Base-by-base conservation (phyloP, 2,113 vertebrate species). In the Neomonachus schauinslandi region DNA sequence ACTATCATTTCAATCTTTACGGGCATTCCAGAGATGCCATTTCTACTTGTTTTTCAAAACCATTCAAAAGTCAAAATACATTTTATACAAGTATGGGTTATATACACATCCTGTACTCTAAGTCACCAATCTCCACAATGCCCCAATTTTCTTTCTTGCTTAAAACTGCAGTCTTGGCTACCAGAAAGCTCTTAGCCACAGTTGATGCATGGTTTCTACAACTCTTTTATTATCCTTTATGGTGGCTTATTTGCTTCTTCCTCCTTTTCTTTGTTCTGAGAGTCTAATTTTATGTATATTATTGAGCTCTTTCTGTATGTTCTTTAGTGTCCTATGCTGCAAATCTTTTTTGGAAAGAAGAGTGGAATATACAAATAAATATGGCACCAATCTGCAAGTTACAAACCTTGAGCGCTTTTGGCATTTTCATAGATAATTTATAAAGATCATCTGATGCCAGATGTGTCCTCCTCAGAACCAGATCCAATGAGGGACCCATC, bases 381-480 rank as follows among this genome's bases (percentile, higher is more conserved):
- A 82, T 33, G 46, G 33, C 28, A 51, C 28, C 22, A 39, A 67
- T 59, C 46, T 80, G 11, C 21, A 76, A 71, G 18, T 85, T 19
- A 96, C 5, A 0, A 98, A 99, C 99, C 99, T 99, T 99, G 63
- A 99, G 98, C 69, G 99, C 99, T 98, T 99, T 99, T 0, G 99
- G 99, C 89, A 99, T 99, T 97, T 98, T 99, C 98, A 99, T 98
- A 82, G 99, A 99, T 0, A 99, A 98, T 88, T 99, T 99, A 98
- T 99, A 99, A 96, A 99, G 98, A 98, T 99, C 99, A 53, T 99
- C 99, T 67, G 99, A 99, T 21, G 99, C 99, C 94, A 99, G 97
- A 92, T 99, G 99, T 3, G 99, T 99, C 95, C 99, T 99, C 94
- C 99, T 99, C 80, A 99, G 84, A 53, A 99, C 98, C 46, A 99